Percentiles rank a stretch among this genome's conserved stretches.
Evolutionary conservation across 2,113 vertebrate genomes (phyloP).

Genomic region (Elephantulus edwardii): DNA sequence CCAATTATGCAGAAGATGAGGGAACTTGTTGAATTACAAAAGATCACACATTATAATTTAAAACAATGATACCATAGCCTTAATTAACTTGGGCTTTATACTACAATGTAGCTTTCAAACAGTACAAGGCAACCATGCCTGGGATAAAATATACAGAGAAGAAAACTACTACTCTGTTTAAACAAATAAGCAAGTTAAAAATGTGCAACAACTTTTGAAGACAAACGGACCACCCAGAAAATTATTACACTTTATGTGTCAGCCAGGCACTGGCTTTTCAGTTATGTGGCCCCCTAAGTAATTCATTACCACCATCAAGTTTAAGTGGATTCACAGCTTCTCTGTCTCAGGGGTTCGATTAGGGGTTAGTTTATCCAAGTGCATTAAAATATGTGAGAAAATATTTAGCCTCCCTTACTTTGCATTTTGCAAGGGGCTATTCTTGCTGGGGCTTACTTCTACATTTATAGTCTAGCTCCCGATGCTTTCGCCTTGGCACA

Average conservation of each 20-base stretch:
- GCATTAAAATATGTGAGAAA: slow-evolving; percentile 53
- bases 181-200: slow-evolving; percentile 58
- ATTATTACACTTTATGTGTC: slow-evolving; percentile 50
- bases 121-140: background rate
- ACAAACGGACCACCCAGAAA: background rate
- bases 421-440: slow-evolving; percentile 68
- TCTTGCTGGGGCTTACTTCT: slow-evolving; percentile 65
- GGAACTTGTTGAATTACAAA: slow-evolving; percentile 52
- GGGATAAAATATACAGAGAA: slow-evolving; percentile 42
- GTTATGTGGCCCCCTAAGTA: background rate
- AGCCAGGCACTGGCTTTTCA: slow-evolving; percentile 23
- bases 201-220: slow-evolving; percentile 30
- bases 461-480: slow-evolving; percentile 72
- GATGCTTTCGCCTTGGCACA: slow-evolving; percentile 71
- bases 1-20: slow-evolving; percentile 67
- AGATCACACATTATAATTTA: slow-evolving; percentile 54
- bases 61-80: slow-evolving; percentile 60
- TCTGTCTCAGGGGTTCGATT: slow-evolving; percentile 7
- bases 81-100: slow-evolving; percentile 54
- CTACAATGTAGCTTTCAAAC: slow-evolving; percentile 14
- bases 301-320: slow-evolving; percentile 16
- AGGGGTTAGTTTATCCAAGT: background rate
- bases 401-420: slow-evolving; percentile 59
- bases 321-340: background rate
- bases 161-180: background rate